These are phyloP conservation scores for Blennius ocellaris DNA, from an alignment of 2,113 vertebrate species.

Conservation along the genomic window DNA sequence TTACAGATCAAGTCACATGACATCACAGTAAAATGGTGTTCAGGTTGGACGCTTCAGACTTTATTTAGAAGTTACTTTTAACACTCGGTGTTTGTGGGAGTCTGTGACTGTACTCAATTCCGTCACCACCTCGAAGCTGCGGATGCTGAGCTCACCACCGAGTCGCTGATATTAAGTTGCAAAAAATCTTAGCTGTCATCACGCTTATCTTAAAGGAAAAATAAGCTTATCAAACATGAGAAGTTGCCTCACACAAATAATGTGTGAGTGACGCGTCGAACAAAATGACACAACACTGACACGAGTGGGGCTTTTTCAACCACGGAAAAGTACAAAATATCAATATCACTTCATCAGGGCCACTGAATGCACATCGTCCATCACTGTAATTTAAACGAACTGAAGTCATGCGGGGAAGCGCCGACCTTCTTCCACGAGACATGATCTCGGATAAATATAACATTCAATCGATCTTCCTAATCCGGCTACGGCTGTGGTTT, in stretches of 20 bases:
- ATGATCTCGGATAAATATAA: neutral
- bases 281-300: neutral
- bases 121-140: neutral
- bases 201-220: neutral
- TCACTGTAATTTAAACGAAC: neutral
- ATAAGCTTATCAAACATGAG: no score
- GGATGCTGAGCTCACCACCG: neutral
- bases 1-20: conserved; percentile 17
- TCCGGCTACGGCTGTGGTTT: no score
- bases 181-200: neutral
- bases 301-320: neutral
- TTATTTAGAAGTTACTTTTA: neutral
- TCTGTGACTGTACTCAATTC: neutral
- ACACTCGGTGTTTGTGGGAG: neutral
- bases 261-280: neutral
- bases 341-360: conserved; percentile 12
- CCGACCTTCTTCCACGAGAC: neutral
- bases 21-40: neutral
- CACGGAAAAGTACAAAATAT: conserved; percentile 14
- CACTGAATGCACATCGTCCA: neutral
- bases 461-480: neutral
- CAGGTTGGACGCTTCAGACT: neutral
- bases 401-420: no score
- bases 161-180: neutral
- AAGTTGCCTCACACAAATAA: no score